Percentiles rank a stretch among this genome's conserved stretches.
These are phyloP conservation scores for Ectobius pallidus DNA, from an alignment of 2,888 invertebrate species.

Conservation along the genomic window DNA sequence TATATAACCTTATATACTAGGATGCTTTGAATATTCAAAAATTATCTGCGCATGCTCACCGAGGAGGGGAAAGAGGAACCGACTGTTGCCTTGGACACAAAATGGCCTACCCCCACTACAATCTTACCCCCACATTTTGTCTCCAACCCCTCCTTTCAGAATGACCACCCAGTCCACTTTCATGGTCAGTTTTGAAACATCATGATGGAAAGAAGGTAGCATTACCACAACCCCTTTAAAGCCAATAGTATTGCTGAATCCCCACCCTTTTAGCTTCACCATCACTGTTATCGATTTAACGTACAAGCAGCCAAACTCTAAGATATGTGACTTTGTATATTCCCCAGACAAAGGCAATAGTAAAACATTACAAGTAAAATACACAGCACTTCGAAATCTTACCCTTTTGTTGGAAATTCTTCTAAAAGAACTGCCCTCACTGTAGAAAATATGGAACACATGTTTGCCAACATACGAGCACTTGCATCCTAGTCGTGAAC, in stretches of 20 bases:
- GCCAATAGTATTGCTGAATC: background rate
- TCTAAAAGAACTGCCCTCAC: background rate
- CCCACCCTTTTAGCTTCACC: background rate
- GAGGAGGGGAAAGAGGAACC: background rate
- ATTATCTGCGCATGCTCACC: background rate
- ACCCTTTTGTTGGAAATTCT: background rate
- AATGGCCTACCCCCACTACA: constrained; percentile 4
- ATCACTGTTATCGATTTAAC: constrained; percentile 1
- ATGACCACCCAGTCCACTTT: constrained; percentile 7
- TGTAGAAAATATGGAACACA: background rate
- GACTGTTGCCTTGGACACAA: constrained; percentile 12
- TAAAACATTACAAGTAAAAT: background rate
- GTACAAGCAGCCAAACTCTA: background rate
- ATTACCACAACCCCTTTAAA: background rate
- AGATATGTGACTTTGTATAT: too few species aligned
- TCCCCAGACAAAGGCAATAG: background rate
- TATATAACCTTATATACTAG: background rate
- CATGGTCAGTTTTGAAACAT: constrained; percentile 17
- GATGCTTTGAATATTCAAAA: background rate
- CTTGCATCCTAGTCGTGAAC: constrained; percentile 20
- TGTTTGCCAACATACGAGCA: constrained; percentile 15
- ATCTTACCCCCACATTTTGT: background rate
- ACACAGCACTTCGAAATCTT: background rate
- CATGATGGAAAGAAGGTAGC: too few species aligned
- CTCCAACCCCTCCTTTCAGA: background rate